phyloP scores from a whole-genome alignment of 2,888 invertebrate species.

The Frankliniella intonsa region DNA sequence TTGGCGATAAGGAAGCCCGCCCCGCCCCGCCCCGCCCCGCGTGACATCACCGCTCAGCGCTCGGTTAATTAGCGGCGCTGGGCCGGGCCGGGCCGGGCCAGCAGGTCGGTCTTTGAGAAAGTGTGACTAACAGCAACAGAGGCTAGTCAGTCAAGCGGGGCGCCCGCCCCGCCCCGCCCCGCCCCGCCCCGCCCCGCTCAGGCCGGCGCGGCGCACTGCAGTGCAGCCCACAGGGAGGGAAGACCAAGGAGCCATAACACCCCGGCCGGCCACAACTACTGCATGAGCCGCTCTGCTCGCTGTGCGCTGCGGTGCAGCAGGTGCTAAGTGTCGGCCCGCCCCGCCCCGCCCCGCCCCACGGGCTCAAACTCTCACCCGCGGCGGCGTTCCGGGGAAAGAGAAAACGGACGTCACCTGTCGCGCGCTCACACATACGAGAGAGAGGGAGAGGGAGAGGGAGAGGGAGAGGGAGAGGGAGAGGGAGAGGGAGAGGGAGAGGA shows the following conservation, averaged over 20 bases:
- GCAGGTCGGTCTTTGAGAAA: too few species aligned
- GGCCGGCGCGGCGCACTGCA: background rate
- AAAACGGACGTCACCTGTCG: background rate
- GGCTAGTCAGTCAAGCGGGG: background rate
- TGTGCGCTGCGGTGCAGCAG: background rate
- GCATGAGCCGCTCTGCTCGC: background rate
- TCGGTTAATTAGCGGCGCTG: too few species aligned
- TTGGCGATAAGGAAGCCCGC: background rate
- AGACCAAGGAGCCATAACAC: background rate
- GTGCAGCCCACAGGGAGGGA: background rate
- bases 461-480: constrained; percentile 29
- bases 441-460: constrained; percentile 9
- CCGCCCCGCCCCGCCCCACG: background rate
- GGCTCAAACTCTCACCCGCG: background rate
- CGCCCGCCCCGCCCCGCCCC: background rate
- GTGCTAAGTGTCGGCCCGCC: background rate
- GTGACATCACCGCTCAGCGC: background rate
- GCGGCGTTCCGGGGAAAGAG: background rate
- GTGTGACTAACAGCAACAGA: too few species aligned
- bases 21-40: background rate
- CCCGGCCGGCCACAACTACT: background rate
- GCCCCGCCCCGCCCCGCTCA: background rate
- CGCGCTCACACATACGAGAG: background rate
- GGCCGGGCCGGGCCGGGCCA: too few species aligned
- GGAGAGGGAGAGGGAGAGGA: background rate